Conservation (phyloP, 2,888 invertebrate genomes). For the Ariolimax columbianus region DNA sequence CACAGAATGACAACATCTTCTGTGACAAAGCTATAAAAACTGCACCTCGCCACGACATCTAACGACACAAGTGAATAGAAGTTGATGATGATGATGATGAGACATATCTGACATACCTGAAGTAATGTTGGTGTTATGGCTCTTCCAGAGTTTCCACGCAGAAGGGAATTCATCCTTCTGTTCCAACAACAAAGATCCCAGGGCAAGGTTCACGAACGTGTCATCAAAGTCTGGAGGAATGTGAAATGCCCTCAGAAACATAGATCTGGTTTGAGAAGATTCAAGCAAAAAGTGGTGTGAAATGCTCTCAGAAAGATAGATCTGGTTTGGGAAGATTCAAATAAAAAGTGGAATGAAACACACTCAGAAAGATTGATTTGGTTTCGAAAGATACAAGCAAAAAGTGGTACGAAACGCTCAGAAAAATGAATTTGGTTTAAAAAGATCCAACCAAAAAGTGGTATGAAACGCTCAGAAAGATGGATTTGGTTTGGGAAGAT, state of each 20-base stretch:
- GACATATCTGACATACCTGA: constrained; percentile 52
- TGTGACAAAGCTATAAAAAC: no score
- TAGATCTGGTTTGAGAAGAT: background rate
- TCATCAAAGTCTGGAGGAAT: constrained; percentile 76
- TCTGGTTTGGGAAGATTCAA: background rate
- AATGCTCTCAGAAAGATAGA: constrained; percentile 57
- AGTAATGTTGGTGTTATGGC: constrained; percentile 67
- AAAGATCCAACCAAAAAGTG: background rate
- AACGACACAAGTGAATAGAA: no score
- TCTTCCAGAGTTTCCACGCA: constrained; percentile 63
- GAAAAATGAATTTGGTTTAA: background rate
- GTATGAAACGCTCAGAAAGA: no score
- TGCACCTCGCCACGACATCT: no score
- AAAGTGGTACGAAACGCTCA: constrained; percentile 66
- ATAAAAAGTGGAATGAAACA: constrained; percentile 69
- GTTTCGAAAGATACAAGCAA: background rate
- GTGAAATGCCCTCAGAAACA: constrained; percentile 60
- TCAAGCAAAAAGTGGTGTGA: constrained; percentile 64
- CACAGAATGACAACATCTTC: no score
- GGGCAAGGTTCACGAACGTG: constrained; percentile 72
- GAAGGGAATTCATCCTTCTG: constrained; percentile 61
- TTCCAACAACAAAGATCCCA: constrained; percentile 68
- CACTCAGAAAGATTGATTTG: constrained; percentile 43
- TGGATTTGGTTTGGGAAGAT: no score
- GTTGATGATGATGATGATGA: no score